Conservation (phyloP, 2,113 vertebrate genomes). For the Marmota flaviventris region DNA sequence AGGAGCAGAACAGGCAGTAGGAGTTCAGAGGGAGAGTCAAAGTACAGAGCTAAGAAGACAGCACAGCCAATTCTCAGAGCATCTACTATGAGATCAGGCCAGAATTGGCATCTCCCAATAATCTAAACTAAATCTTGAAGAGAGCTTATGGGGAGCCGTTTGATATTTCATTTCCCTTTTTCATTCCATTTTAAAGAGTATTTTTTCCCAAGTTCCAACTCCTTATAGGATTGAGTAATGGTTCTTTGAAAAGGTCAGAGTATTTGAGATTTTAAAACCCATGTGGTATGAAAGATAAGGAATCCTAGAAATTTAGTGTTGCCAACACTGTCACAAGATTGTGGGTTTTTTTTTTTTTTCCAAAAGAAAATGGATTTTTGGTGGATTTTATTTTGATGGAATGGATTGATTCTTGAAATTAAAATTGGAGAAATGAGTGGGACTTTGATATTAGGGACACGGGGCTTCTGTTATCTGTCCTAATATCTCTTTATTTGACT, state of each 20-base stretch:
- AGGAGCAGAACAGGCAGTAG: neutral
- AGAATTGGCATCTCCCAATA: neutral
- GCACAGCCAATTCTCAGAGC: neutral
- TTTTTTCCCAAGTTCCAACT: neutral
- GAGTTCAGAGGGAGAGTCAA: neutral
- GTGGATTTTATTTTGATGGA: conserved; percentile 27
- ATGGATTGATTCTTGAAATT: conserved; percentile 14
- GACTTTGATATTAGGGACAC: conserved; percentile 31
- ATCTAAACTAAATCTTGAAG: neutral
- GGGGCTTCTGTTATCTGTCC: conserved; percentile 11
- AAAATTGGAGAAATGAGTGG: conserved; percentile 39
- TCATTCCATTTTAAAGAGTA: conserved; percentile 7
- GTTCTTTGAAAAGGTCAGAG: conserved; percentile 1
- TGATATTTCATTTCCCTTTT: neutral
- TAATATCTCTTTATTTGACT: conserved; percentile 57
- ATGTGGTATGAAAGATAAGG: neutral
- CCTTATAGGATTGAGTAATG: neutral
- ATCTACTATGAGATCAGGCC: neutral
- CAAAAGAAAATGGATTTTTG: neutral
- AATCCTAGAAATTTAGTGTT: neutral
- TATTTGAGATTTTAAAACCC: conserved; percentile 37
- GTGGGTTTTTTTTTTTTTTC: neutral
- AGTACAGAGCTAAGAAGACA: neutral
- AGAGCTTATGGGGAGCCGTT: neutral
- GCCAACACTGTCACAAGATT: neutral